phyloP scores from a whole-genome alignment of 2,888 invertebrate species.

The Diarsia dahlii region DNA sequence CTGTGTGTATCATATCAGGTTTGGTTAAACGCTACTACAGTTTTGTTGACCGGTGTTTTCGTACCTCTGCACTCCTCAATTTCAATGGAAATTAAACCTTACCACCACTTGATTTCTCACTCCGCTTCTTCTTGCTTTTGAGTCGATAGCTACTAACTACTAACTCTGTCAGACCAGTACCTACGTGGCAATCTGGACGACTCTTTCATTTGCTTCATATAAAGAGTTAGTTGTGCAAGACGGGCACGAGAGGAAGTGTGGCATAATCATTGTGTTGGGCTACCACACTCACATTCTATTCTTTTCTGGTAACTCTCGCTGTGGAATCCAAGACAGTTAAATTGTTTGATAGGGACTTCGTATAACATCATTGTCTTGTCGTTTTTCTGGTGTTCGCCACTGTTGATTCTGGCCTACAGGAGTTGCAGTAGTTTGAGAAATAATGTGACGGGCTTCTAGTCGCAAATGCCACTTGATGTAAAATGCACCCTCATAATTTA shows the following conservation, averaged over 20 bases:
- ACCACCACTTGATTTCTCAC: not conserved
- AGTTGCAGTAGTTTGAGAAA: not conserved
- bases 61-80: not conserved
- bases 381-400: not conserved
- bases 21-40: not conserved
- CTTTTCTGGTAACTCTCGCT: not conserved
- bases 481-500: not conserved
- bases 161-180: too few relatives aligned
- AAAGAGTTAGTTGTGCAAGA: too few relatives aligned
- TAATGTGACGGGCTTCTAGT: not conserved
- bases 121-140: not conserved
- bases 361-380: not conserved
- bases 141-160: too few relatives aligned
- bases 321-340: not conserved
- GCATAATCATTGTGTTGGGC: too few relatives aligned
- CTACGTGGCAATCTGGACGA: too few relatives aligned
- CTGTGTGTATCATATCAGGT: too few relatives aligned
- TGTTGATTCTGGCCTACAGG: not conserved
- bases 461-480: not conserved
- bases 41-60: not conserved
- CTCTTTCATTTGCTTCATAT: too few relatives aligned
- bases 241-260: too few relatives aligned
- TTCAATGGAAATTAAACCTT: not conserved
- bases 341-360: not conserved
- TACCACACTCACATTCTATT: not conserved